Base-by-base conservation (phyloP, 2,888 invertebrate genomes). In the Chrysodeixis includens region DNA sequence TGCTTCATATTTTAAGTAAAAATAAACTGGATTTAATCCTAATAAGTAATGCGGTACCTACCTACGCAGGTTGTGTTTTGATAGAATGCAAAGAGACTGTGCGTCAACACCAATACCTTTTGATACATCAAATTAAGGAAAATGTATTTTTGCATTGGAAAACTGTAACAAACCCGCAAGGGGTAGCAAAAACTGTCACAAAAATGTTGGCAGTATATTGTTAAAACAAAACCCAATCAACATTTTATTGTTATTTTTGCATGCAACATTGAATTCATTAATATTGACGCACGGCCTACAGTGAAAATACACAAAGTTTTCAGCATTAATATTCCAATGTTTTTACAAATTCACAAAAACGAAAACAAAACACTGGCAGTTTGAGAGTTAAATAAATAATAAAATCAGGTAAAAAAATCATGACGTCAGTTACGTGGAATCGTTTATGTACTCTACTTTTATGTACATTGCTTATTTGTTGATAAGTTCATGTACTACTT, bases 251-350 rank as follows among this genome's bases (percentile, higher is more conserved):
- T n/a, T 40, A 40, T 40, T 35, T 10, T 35, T 40, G n/a, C 40
- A 40, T n/a, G 40, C 40, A 40, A 40, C n/a, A n/a, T n/a, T n/a
- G 40, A 40, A n/a, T 40, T n/a, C n/a, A 40, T 40, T n/a, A 40
- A 40, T 40, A 40, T 40, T n/a, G 40, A 40, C n/a, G 40, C 40
- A n/a, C 6, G 5, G 5, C n/a, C 7, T 5, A n/a, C 4, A 14
- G n/a, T 40, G n/a, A 40, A 40, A 40, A 40, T 40, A n/a, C 5
- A 40, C 40, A 40, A 40, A 40, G n/a, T n/a, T 40, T 40, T 40
- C n/a, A 5, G n/a, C 40, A 40, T 40, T 40, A n/a, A 40, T 40
- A 5, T 40, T 40, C n/a, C 35, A 35, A 12, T 35, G 32, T 32
- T 44, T 44, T 49, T 20, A 20, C 3, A 20, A 49, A 49, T 49